phyloP scores from a whole-genome alignment of 2,113 vertebrate species.

The Pungitius pungitius region DNA sequence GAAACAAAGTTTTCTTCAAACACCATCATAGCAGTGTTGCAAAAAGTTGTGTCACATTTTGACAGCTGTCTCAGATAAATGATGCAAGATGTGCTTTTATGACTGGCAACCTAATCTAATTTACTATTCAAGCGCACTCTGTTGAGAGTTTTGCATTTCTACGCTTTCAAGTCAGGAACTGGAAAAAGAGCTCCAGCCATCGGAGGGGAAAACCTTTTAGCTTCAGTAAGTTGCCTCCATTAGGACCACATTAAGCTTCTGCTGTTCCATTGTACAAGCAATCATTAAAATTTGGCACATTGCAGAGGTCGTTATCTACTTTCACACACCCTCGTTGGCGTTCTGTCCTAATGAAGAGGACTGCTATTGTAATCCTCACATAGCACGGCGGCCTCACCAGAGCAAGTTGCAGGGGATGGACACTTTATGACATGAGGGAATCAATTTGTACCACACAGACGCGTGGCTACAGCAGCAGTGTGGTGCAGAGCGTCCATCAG shows the following conservation, averaged over 20 bases:
- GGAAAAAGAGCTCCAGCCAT: background rate
- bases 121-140: conserved; percentile 7
- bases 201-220: background rate
- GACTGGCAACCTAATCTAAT: conserved; percentile 42
- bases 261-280: conserved; percentile 19
- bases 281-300: conserved; percentile 48
- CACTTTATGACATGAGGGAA: conserved; percentile 52
- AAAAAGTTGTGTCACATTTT: conserved; percentile 5
- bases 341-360: conserved; percentile 60
- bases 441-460: conserved; percentile 42
- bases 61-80: conserved; percentile 48
- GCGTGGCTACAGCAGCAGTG: conserved; percentile 20
- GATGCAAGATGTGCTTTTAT: conserved; percentile 40
- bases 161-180: background rate
- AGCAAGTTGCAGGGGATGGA: conserved; percentile 49
- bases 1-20: background rate
- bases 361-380: conserved; percentile 47
- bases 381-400: conserved; percentile 19
- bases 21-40: background rate
- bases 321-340: conserved; percentile 44
- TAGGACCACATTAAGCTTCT: conserved; percentile 24
- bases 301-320: conserved; percentile 60
- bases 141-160: background rate
- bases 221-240: conserved; percentile 3
- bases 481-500: conserved; percentile 48